phyloP scores from a whole-genome alignment of 2,888 invertebrate genomes.

The Bombylius discolor region DNA sequence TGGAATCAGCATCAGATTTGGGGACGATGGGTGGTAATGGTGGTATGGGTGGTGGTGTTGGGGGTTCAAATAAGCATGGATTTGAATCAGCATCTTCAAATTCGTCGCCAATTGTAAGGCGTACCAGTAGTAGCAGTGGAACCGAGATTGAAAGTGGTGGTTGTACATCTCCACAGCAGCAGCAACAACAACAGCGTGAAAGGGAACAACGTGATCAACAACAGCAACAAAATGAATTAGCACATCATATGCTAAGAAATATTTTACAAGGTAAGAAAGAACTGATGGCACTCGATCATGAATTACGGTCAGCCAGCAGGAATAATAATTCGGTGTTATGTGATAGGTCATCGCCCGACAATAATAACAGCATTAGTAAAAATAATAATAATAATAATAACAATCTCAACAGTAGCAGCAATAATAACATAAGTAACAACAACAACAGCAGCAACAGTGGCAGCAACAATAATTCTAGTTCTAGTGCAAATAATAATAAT shows the following conservation, averaged over 20 bases:
- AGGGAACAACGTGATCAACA: constrained; percentile 16
- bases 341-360: constrained; percentile 29
- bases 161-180: constrained; percentile 25
- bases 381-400: constrained; percentile 20
- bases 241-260: constrained; percentile 79
- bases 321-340: constrained; percentile 28
- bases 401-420: constrained; percentile 15
- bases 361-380: constrained; percentile 32
- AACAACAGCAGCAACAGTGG: constrained; percentile 33
- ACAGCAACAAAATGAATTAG: constrained; percentile 41
- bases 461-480: constrained; percentile 27
- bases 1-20: constrained; percentile 34
- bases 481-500: constrained; percentile 33
- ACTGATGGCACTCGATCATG: constrained; percentile 60
- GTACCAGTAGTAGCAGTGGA: constrained; percentile 28
- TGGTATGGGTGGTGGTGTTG: constrained; percentile 8
- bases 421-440: constrained; percentile 20
- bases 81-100: constrained; percentile 15
- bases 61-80: constrained; percentile 7
- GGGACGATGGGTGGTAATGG: constrained; percentile 29
- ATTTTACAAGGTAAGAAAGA: constrained; percentile 83
- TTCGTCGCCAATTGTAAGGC: constrained; percentile 19
- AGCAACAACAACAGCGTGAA: constrained; percentile 6
- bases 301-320: constrained; percentile 42
- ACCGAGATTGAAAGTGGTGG: constrained; percentile 41